phyloP scores from a whole-genome alignment of 1,140 invertebrate species.

The Branchinecta lynchi region DNA sequence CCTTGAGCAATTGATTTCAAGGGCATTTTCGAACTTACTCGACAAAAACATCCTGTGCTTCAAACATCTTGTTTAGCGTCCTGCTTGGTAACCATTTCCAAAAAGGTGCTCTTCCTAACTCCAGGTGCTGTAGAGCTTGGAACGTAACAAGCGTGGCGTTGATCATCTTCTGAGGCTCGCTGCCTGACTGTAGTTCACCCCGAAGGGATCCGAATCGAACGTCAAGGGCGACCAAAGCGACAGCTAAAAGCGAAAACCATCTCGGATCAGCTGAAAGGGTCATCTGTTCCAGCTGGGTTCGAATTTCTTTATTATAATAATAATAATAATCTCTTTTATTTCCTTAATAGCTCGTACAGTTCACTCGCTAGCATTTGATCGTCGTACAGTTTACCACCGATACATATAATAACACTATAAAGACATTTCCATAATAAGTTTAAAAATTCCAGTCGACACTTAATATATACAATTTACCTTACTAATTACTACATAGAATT shows the following conservation, averaged over 20 bases:
- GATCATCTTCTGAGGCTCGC: slow-evolving; percentile 19
- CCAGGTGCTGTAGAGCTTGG: slow-evolving; percentile 15
- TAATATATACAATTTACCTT: too few relatives aligned
- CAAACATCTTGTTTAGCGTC: slow-evolving; percentile 12
- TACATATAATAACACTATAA: too few relatives aligned
- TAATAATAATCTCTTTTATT: too few relatives aligned
- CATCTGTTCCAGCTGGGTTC: too few relatives aligned
- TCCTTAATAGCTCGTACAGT: too few relatives aligned
- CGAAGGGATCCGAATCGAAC: slow-evolving; percentile 18
- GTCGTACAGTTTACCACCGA: too few relatives aligned
- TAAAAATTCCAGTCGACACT: too few relatives aligned
- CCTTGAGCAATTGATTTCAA: too few relatives aligned
- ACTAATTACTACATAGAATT: too few relatives aligned
- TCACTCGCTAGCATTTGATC: too few relatives aligned
- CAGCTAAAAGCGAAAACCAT: slow-evolving; percentile 15
- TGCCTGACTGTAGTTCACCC: slow-evolving; percentile 14
- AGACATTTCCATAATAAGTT: too few relatives aligned
- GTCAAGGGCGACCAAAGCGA: slow-evolving; percentile 17
- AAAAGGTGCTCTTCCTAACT: slow-evolving; percentile 25
- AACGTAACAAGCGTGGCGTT: slow-evolving; percentile 17
- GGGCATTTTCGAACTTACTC: slow-evolving; percentile 20
- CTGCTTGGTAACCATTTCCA: slow-evolving; percentile 35
- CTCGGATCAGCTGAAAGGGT: background rate
- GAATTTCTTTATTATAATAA: slow-evolving; percentile 58
- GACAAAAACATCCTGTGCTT: slow-evolving; percentile 19